Conservation (phyloP, 2,888 invertebrate genomes). For the Microlaimidae sp. region DNA sequence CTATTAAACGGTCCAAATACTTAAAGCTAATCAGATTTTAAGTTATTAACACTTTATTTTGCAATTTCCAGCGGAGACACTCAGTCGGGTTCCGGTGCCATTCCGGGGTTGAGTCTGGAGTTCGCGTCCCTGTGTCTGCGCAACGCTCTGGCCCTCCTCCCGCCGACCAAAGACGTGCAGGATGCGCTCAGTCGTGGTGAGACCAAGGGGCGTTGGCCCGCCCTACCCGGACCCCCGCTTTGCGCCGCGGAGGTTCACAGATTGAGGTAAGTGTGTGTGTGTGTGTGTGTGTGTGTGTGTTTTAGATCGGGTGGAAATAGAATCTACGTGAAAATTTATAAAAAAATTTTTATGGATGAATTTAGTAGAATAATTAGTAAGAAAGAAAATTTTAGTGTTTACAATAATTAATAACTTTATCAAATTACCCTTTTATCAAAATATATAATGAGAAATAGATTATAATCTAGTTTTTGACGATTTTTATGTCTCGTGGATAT, state of each 20-base stretch:
- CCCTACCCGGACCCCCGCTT: conserved; percentile 31
- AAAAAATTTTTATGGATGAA: too few relatives aligned
- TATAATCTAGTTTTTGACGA: not conserved
- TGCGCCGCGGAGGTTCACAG: not conserved
- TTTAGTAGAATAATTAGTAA: too few relatives aligned
- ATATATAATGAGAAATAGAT: too few relatives aligned
- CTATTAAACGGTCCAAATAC: too few relatives aligned
- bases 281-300: too few relatives aligned
- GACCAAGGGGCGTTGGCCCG: conserved; percentile 54
- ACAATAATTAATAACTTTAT: too few relatives aligned
- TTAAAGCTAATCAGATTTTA: too few relatives aligned
- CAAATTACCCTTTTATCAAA: too few relatives aligned
- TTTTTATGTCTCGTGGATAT: not conserved
- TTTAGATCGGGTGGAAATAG: too few relatives aligned
- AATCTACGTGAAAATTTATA: too few relatives aligned
- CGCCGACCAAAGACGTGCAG: not conserved
- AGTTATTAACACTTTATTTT: not conserved
- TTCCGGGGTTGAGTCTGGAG: conserved; percentile 68
- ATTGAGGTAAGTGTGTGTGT: not conserved
- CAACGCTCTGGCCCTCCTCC: conserved; percentile 65
- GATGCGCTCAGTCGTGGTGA: conserved; percentile 28
- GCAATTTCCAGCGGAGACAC: not conserved
- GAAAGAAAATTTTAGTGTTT: too few relatives aligned
- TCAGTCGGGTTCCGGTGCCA: conserved; percentile 42
- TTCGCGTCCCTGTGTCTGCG: conserved; percentile 71